A percentile compares a stretch with the other conserved stretches of the same genome.
Conservation (phyloP, 2,888 invertebrate species). For the Coelopa pilipes region DNA sequence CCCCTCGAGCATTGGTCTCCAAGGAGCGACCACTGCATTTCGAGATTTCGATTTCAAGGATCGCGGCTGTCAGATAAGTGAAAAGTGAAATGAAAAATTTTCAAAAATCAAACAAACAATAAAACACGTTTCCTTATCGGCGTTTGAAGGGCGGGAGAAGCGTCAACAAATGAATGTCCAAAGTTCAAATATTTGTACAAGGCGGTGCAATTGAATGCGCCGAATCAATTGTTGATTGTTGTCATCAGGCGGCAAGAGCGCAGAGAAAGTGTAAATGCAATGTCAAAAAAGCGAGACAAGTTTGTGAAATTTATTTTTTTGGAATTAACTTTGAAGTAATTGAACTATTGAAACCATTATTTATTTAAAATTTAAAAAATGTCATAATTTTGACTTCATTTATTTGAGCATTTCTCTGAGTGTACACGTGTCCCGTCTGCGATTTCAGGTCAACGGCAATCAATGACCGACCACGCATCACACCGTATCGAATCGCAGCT, state of each 20-base stretch:
- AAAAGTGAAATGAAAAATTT: not conserved
- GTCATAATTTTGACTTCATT: not conserved
- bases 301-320: not conserved
- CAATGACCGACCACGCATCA: too few species aligned
- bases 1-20: too few species aligned
- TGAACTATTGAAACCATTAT: not conserved
- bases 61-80: conserved; percentile 10
- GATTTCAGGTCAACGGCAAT: too few species aligned
- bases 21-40: too few species aligned
- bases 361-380: not conserved
- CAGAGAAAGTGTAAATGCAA: conserved; percentile 21
- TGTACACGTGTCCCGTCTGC: too few species aligned
- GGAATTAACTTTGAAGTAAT: not conserved
- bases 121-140: not conserved
- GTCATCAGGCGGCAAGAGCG: not conserved
- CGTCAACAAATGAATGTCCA: not conserved
- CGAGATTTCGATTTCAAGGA: not conserved
- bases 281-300: not conserved
- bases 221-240: not conserved
- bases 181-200: conserved; percentile 31
- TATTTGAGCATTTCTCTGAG: not conserved
- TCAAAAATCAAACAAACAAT: not conserved
- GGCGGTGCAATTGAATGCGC: not conserved
- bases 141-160: not conserved
- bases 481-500: too few species aligned